Base-by-base conservation (phyloP, 1,140 invertebrate species). In the Hermetia illucens region DNA sequence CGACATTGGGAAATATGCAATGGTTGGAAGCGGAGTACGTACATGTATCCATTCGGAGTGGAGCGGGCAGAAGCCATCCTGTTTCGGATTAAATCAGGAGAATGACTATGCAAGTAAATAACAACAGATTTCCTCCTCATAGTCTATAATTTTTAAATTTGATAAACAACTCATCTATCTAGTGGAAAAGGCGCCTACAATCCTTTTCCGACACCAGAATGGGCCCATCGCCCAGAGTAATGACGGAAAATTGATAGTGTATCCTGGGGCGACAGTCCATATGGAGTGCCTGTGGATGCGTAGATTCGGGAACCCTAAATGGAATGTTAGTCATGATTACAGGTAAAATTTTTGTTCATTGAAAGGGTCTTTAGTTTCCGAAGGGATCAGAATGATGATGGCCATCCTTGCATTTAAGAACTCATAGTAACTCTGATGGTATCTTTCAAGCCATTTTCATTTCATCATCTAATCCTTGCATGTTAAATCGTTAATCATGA, bases 201-300 rank as follows among this genome's bases (percentile, higher is more conserved):
- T 89, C 39, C 56, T 88, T 16, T 86, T 88, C 55, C 65, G 84
- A 1, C 78, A 86, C 58, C 72, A 79, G 31, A 61, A 77, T 20
- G 85, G 84, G 1, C 82, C 83, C 0, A 88, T 88, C 38, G 82
- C 82, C 3, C 83, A 89, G 61, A 86, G 79, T 38, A 87, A 84
- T 47, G 80, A 87, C 45, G 84, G 84, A 3, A 79, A 81, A 41
- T 61, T 89, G 13, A 74, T 90, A 27, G 80, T 89, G 0, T 87
- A 84, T 58, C 84, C 84, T 1, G 82, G 82, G 2, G 82, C 82
- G 0, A 79, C 82, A 4, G 58, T 89, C 17, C 82, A 88, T 51
- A 81, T 89, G 75, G 84, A 88, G 55, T 89, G 85, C 47, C 61
- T 88, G 3, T 89, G 82, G 80, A 82, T 84, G 55, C 65, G 82